Conservation (phyloP, 2,113 vertebrate species). For the Halichoeres trimaculatus region DNA sequence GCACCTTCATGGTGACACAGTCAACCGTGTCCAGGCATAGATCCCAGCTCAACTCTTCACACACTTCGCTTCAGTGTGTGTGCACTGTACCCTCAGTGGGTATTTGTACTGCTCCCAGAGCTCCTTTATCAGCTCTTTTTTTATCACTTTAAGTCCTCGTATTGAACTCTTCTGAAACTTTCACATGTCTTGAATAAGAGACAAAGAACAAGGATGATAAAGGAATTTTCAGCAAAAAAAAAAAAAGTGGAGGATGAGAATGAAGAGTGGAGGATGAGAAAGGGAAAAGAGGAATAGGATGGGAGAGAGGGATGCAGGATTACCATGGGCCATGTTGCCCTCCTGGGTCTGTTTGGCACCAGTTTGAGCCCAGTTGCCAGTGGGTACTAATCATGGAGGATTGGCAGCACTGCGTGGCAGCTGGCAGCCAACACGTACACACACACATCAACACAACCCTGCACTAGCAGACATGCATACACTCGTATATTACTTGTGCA, state of each 20-base stretch:
- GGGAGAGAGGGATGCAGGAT: constrained; percentile 71
- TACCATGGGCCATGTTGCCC: constrained; percentile 79
- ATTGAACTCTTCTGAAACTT: constrained; percentile 17
- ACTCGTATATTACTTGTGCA: constrained; percentile 67
- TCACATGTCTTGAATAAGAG: constrained; percentile 30
- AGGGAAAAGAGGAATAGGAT: constrained; percentile 34
- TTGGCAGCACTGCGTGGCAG: constrained; percentile 82
- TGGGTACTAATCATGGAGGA: constrained; percentile 85
- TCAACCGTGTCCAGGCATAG: constrained; percentile 69
- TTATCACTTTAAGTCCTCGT: constrained; percentile 5
- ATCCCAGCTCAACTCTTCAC: constrained; percentile 62
- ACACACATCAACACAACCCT: constrained; percentile 58
- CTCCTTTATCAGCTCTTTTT: constrained; percentile 14
- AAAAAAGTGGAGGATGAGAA: constrained; percentile 37
- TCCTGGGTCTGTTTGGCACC: constrained; percentile 83
- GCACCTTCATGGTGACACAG: constrained; percentile 64
- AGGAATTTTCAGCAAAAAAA: constrained; percentile 43
- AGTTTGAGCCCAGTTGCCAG: constrained; percentile 83
- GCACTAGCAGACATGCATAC: constrained; percentile 64
- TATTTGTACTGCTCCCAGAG: constrained; percentile 47
- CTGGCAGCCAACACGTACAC: constrained; percentile 72
- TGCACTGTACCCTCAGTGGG: constrained; percentile 35
- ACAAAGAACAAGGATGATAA: constrained; percentile 24
- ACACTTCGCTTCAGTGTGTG: constrained; percentile 54
- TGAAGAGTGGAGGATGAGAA: constrained; percentile 51